Conservation (phyloP, 1,140 invertebrate species). For the Leptinotarsa lineolata region DNA sequence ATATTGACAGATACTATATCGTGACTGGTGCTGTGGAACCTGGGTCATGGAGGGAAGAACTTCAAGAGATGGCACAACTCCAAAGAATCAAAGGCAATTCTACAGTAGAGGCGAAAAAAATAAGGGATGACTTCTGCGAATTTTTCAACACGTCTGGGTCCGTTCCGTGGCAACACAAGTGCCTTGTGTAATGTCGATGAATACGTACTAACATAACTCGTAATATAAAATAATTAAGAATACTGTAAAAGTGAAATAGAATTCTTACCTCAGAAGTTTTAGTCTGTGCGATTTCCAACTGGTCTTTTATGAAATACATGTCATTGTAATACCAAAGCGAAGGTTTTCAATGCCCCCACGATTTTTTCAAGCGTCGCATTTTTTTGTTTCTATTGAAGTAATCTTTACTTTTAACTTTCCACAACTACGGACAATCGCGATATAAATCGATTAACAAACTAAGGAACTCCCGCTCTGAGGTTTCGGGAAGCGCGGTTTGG, state of each 20-base stretch:
- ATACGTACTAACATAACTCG: too few relatives aligned
- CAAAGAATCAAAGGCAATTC: slow-evolving; percentile 24
- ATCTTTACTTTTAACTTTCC: too few relatives aligned
- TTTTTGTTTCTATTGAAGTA: too few relatives aligned
- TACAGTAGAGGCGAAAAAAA: slow-evolving; percentile 21
- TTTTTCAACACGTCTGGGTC: too few relatives aligned
- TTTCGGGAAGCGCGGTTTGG: slow-evolving; percentile 6
- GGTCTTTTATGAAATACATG: too few relatives aligned
- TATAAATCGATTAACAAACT: too few relatives aligned
- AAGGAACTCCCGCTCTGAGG: too few relatives aligned
- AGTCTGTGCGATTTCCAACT: not conserved
- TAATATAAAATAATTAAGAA: too few relatives aligned
- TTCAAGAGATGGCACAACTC: slow-evolving; percentile 18
- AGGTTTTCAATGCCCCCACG: slow-evolving; percentile 19
- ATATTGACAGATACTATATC: slow-evolving; percentile 23
- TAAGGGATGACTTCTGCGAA: too few relatives aligned
- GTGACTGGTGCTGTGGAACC: slow-evolving; percentile 20
- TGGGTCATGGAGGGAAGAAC: slow-evolving; percentile 19
- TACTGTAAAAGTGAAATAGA: too few relatives aligned
- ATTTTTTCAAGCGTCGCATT: slow-evolving; percentile 15
- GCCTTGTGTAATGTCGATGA: too few relatives aligned
- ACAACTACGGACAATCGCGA: slow-evolving; percentile 22
- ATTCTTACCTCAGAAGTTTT: slow-evolving; percentile 11
- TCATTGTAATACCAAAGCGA: slow-evolving; percentile 25
- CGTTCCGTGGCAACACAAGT: too few relatives aligned